A percentile compares a stretch with the other conserved stretches of the same genome.
These are phyloP conservation scores for Sarcophilus harrisii DNA, from an alignment of 2,797 vertebrate genomes.

Conservation along the genomic window DNA sequence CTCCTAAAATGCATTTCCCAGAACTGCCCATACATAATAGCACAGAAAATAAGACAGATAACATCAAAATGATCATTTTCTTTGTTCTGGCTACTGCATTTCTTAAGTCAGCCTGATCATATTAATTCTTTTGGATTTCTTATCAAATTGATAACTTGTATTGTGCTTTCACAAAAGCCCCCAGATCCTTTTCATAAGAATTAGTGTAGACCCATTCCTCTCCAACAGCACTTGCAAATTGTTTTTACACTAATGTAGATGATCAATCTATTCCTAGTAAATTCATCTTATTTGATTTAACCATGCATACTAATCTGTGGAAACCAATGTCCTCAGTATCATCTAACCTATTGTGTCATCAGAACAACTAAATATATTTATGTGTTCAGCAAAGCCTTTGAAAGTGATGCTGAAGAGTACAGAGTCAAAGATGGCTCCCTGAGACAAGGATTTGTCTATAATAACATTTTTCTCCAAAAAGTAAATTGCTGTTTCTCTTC, in stretches of 20 bases:
- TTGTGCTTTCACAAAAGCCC: not conserved
- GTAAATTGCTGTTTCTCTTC: slow-evolving; percentile 56
- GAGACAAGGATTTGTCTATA: slow-evolving; percentile 34
- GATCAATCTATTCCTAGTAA: not conserved
- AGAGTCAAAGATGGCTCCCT: not conserved
- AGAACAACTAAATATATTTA: not conserved
- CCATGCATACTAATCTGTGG: not conserved
- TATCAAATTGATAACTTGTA: not conserved
- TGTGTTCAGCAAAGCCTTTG: not conserved
- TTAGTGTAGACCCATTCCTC: not conserved
- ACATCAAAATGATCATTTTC: not conserved
- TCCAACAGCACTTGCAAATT: not conserved
- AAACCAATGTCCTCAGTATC: not conserved
- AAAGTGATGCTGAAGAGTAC: not conserved
- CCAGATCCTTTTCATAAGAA: not conserved
- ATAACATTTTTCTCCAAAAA: slow-evolving; percentile 32
- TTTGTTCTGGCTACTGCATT: not conserved
- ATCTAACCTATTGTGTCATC: not conserved
- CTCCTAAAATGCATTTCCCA: not conserved
- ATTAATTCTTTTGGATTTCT: not conserved
- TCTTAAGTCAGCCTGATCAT: not conserved
- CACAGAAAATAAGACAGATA: not conserved
- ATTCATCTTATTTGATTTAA: not conserved
- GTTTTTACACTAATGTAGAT: not conserved
- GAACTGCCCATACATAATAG: not conserved